These are phyloP conservation scores for Labeo rohita DNA, from an alignment of 2,113 vertebrate species.

Conservation along the genomic window DNA sequence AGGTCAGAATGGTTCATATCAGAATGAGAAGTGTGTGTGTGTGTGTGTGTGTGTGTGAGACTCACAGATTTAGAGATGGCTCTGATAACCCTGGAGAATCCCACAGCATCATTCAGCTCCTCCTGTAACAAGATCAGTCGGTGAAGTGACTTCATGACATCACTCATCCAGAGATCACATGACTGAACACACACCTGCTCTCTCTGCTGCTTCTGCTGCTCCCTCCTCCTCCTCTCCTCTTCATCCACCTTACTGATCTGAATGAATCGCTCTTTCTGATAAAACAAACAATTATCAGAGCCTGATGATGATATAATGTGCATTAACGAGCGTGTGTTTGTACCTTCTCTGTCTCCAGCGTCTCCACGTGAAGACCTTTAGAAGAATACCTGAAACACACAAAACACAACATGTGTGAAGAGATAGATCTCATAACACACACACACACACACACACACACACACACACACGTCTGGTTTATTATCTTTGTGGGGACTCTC, in stretches of 20 bases:
- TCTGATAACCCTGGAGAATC: conserved; percentile 94
- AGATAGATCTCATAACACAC: background rate
- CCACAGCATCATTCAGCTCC: conserved; percentile 93
- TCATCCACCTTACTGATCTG: conserved; percentile 93
- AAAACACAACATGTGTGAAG: background rate
- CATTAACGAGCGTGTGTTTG: background rate
- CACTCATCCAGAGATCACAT: background rate
- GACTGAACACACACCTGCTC: conserved; percentile 82
- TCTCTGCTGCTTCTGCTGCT: conserved; percentile 87
- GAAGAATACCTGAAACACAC: conserved; percentile 84
- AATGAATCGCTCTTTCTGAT: conserved; percentile 92
- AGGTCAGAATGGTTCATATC: background rate
- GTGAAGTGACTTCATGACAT: no score
- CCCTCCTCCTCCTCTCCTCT: conserved; percentile 89
- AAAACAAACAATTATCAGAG: background rate
- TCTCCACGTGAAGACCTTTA: conserved; percentile 96
- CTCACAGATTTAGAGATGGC: conserved; percentile 95
- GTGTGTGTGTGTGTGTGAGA: conserved; percentile 36
- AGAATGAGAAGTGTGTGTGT: background rate
- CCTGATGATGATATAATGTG: background rate
- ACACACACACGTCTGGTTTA: background rate
- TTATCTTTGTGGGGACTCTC: no score
- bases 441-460: conserved; percentile 8
- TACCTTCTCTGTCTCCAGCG: conserved; percentile 94
- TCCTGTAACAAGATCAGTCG: conserved; percentile 74